Base-by-base conservation (phyloP, 2,888 invertebrate species). In the Lobophora halterata region DNA sequence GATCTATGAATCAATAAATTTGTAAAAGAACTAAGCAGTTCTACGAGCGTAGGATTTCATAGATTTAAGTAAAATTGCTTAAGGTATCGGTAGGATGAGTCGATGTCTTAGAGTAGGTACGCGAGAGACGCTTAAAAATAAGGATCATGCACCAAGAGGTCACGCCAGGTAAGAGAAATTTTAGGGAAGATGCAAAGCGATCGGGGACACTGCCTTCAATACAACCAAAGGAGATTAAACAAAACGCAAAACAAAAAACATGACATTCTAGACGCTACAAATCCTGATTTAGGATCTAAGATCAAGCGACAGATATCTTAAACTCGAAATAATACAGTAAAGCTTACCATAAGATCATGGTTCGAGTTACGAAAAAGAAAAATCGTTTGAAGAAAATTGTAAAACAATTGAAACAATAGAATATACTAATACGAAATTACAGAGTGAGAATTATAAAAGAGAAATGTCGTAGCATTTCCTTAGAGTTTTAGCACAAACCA, bases 131-230 rank as follows among this genome's bases (percentile, higher is more conserved):
- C 75, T 75, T 78, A 74, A 70, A 56, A 59, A 66, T 78, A 75
- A 65, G 63, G 35, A 30, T 64, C 88, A 88, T 88, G 88, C 88
- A 80, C 88, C 88, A 87, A 88, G 88, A 88, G 73, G 88, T 85
- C 88, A 88, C 88, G 88, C 88, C 88, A 88, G 83, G 75, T 73
- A 79, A 79, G 79, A 52, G 51, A 41, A 47, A 59, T 72, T 65
- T 73, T 56, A 71, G 52, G 83, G 75, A 69, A 74, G 85, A 88
- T 87, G 86, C 87, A 87, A 87, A 88, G 87, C 87, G 72, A 79
- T 82, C 85, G 85, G 87, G 87, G 87, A 85, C 86, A 86, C 86
- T 87, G 87, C 86, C 85, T 87, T 85, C 85, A 86, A 79, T 82
- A 79, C 79, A 86, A 85, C 74, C 82, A 82, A 79, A 83, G 81